Evolutionary conservation across 2,888 invertebrate genomes (phyloP).

Genomic region (Elgonia sp.): DNA sequence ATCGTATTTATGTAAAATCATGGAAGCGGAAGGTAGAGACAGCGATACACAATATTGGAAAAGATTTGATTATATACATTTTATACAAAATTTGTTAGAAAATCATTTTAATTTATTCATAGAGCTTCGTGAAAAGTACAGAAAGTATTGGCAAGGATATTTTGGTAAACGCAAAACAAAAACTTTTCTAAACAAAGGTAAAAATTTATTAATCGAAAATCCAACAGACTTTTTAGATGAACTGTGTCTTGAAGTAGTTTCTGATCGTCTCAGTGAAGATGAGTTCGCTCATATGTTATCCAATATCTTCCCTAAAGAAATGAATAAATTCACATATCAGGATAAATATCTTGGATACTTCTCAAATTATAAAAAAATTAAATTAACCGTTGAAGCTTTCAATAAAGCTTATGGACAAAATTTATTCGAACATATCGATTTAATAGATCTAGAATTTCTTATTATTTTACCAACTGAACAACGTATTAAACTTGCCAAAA

Average conservation of each 20-base stretch:
- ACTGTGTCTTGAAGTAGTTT: conserved; percentile 5
- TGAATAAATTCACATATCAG: too few relatives aligned
- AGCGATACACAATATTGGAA: background rate
- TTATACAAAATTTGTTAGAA: conserved; percentile 80
- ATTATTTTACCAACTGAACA: too few relatives aligned
- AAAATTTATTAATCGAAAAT: background rate
- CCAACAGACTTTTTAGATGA: background rate
- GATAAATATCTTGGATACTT: too few relatives aligned
- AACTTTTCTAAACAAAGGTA: conserved; percentile 24
- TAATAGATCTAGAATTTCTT: too few relatives aligned
- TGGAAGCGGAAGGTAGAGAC: background rate
- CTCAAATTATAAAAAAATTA: too few relatives aligned
- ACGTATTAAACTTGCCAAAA: too few relatives aligned
- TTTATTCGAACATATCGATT: too few relatives aligned
- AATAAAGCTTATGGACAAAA: too few relatives aligned
- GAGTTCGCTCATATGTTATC: conserved; percentile 19
- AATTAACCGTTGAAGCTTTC: too few relatives aligned
- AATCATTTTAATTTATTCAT: conserved; percentile 77
- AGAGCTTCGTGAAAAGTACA: conserved; percentile 4
- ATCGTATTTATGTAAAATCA: background rate
- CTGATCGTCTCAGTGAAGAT: background rate
- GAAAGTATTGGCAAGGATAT: conserved; percentile 47
- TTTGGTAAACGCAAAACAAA: conserved; percentile 42
- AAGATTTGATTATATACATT: conserved; percentile 57
- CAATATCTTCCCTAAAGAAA: too few relatives aligned